phyloP scores from a whole-genome alignment of 2,888 invertebrate genomes.

The Nomada ferruginata region DNA sequence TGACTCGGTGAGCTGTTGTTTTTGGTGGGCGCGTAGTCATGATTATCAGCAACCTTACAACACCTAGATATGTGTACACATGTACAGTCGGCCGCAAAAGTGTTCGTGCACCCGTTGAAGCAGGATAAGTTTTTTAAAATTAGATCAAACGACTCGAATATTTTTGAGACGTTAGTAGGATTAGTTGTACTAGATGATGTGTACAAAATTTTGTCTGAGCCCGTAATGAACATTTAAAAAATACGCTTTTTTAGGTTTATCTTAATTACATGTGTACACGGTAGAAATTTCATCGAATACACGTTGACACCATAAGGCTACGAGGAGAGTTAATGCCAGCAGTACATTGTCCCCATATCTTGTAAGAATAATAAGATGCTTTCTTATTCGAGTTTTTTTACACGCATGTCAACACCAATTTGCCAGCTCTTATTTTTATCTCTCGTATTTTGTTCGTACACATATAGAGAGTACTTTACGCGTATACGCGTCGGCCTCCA shows the following conservation, averaged over 20 bases:
- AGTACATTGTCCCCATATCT: conserved; percentile 34
- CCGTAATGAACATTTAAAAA: too few relatives aligned
- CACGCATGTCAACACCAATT: neutral
- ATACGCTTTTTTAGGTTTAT: too few relatives aligned
- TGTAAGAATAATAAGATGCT: neutral
- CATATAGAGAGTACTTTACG: neutral
- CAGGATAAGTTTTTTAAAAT: too few relatives aligned
- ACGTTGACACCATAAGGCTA: conserved; percentile 3
- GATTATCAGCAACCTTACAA: too few relatives aligned
- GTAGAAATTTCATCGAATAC: neutral
- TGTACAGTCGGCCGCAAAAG: too few relatives aligned
- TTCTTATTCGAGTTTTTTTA: neutral
- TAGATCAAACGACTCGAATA: too few relatives aligned
- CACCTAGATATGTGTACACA: too few relatives aligned
- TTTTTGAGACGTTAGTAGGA: too few relatives aligned
- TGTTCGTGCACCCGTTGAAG: too few relatives aligned
- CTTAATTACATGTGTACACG: too few relatives aligned
- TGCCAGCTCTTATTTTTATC: conserved; percentile 10
- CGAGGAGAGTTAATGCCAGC: conserved; percentile 2
- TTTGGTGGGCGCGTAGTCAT: neutral
- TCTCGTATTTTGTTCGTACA: neutral
- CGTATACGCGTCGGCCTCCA: neutral
- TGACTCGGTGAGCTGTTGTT: neutral
- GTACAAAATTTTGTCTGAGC: too few relatives aligned
- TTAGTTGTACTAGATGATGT: too few relatives aligned